Evolutionary conservation across 1,140 invertebrate species (phyloP).

Genomic region (Magallana ariakensis): DNA sequence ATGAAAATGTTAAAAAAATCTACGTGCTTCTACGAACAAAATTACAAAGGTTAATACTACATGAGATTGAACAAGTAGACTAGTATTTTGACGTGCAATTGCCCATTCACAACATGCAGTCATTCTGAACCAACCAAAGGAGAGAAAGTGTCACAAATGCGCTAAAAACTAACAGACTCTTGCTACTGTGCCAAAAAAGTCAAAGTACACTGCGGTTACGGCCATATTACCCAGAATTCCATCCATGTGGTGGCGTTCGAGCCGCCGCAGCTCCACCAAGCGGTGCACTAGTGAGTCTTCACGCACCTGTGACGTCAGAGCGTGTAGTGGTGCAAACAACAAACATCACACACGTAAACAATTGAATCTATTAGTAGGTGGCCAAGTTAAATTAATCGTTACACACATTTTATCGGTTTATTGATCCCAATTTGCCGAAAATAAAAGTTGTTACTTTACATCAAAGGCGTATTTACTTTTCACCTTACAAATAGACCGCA

Average conservation of each 20-base stretch:
- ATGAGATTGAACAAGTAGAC: no score
- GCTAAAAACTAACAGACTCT: slow-evolving; percentile 13
- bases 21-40: no score
- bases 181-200: background rate
- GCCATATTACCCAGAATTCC: slow-evolving; percentile 49
- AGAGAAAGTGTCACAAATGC: background rate
- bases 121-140: background rate
- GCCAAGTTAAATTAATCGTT: no score
- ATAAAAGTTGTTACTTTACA: no score
- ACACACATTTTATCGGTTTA: no score
- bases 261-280: slow-evolving; percentile 36
- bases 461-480: no score
- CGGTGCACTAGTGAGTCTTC: slow-evolving; percentile 45
- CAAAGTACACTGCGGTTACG: background rate
- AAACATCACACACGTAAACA: slow-evolving; percentile 2
- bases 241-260: slow-evolving; percentile 45
- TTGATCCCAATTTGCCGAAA: no score
- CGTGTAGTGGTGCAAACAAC: background rate
- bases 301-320: slow-evolving; percentile 29
- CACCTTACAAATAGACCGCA: no score
- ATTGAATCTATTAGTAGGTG: no score
- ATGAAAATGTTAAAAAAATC: no score
- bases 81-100: background rate
- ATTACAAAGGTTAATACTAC: no score
- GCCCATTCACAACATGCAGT: background rate